Conservation (phyloP, 2,113 vertebrate species). For the Melanostigma gelatinosum region DNA sequence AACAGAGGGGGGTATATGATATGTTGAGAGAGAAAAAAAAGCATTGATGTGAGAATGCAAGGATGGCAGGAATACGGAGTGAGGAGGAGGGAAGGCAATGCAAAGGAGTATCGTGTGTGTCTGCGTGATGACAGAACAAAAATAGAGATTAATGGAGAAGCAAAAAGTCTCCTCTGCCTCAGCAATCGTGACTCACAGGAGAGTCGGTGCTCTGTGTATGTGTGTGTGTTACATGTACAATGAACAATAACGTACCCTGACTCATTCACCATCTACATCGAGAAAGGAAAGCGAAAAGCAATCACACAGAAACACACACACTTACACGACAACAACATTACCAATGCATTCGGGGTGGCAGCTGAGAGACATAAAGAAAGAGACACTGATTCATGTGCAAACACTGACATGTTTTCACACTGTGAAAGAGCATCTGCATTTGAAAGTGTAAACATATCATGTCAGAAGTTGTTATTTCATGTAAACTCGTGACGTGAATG, state of each 20-base stretch:
- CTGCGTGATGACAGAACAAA: constrained; percentile 45
- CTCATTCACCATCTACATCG: constrained; percentile 31
- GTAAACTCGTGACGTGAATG: neutral
- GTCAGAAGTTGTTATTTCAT: constrained; percentile 16
- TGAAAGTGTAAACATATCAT: constrained; percentile 26
- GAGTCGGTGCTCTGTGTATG: neutral
- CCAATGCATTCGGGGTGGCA: constrained; percentile 1
- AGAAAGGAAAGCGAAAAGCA: constrained; percentile 13
- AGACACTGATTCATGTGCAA: neutral
- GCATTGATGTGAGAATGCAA: constrained; percentile 7
- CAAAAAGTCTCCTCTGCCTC: constrained; percentile 50
- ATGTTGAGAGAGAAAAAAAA: neutral
- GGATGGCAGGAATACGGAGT: constrained; percentile 11
- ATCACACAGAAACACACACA: neutral
- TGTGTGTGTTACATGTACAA: neutral
- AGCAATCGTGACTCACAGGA: constrained; percentile 33
- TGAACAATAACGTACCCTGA: constrained; percentile 37
- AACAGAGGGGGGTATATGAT: neutral
- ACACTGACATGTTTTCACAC: constrained; percentile 16
- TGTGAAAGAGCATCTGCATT: constrained; percentile 17
- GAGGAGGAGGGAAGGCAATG: constrained; percentile 27
- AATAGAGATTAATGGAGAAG: constrained; percentile 66
- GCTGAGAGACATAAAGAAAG: neutral
- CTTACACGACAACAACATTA: neutral
- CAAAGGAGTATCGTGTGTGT: constrained; percentile 18